These are phyloP conservation scores for Centruroides sculpturatus DNA, from an alignment of 1,140 invertebrate species.

Conservation along the genomic window DNA sequence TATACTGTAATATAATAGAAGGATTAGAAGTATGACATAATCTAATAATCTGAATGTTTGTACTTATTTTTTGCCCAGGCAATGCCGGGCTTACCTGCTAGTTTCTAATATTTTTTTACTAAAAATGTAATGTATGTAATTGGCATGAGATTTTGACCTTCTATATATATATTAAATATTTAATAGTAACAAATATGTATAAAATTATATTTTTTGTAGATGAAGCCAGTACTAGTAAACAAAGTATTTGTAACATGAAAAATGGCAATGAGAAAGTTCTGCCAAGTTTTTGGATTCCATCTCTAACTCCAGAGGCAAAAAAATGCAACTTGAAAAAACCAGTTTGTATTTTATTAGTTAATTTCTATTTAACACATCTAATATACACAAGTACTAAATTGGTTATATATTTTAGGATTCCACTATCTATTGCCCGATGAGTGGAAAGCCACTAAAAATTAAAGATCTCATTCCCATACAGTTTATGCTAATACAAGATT, in stretches of 20 bases:
- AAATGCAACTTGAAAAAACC: slow-evolving; percentile 61
- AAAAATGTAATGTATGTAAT: no score
- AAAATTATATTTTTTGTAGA: no score
- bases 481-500: slow-evolving; percentile 72
- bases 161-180: no score
- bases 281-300: slow-evolving; percentile 96
- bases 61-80: no score
- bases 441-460: slow-evolving; percentile 67
- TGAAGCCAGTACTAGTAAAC: no score
- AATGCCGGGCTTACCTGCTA: no score
- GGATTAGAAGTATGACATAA: no score
- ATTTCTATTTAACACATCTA: slow-evolving; percentile 1
- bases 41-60: no score
- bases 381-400: slow-evolving; percentile 27
- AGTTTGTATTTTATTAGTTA: slow-evolving; percentile 29
- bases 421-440: slow-evolving; percentile 83
- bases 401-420: neutral
- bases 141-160: no score
- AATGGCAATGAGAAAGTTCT: slow-evolving; percentile 52
- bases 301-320: slow-evolving; percentile 74
- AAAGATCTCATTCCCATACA: slow-evolving; percentile 90
- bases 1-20: no score
- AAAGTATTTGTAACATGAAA: slow-evolving; percentile 54
- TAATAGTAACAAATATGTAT: no score
- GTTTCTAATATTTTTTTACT: no score